Percentiles rank a stretch among this genome's conserved stretches.
Evolutionary conservation across 1,140 invertebrate genomes (phyloP).

Genomic region (Heliconius congener): DNA sequence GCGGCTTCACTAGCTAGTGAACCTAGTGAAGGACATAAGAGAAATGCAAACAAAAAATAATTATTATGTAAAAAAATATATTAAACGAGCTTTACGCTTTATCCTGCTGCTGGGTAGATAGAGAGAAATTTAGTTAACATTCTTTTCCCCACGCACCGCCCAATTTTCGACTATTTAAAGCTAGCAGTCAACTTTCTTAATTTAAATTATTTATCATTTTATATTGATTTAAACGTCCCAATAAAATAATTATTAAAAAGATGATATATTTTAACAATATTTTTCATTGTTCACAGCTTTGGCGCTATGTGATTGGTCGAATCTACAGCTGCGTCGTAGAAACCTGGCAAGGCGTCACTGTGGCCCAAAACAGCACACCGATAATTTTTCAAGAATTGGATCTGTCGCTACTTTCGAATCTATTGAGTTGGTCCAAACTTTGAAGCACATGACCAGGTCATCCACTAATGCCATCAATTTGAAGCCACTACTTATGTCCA

Average conservation of each 20-base stretch:
- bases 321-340: constrained; percentile 88
- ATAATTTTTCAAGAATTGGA: constrained; percentile 86
- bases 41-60: too few relatives aligned
- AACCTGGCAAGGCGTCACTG: constrained; percentile 89
- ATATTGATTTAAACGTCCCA: too few relatives aligned
- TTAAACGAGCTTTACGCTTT: too few relatives aligned
- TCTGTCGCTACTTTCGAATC: constrained; percentile 84
- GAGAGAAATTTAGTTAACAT: too few relatives aligned
- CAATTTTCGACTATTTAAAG: too few relatives aligned
- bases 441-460: constrained; percentile 64
- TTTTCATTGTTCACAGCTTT: constrained; percentile 85
- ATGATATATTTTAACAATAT: neutral
- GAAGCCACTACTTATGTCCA: constrained; percentile 83
- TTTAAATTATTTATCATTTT: too few relatives aligned
- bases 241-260: neutral
- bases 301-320: constrained; percentile 93
- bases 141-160: too few relatives aligned
- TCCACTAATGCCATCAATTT: constrained; percentile 58
- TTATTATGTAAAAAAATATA: too few relatives aligned
- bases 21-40: too few relatives aligned
- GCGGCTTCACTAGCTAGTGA: too few relatives aligned
- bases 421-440: constrained; percentile 81
- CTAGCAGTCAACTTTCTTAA: too few relatives aligned
- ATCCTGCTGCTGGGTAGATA: too few relatives aligned
- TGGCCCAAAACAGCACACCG: constrained; percentile 87